These are phyloP conservation scores for Centropyge bicolor DNA, from an alignment of 2,797 vertebrate species.

Conservation along the genomic window DNA sequence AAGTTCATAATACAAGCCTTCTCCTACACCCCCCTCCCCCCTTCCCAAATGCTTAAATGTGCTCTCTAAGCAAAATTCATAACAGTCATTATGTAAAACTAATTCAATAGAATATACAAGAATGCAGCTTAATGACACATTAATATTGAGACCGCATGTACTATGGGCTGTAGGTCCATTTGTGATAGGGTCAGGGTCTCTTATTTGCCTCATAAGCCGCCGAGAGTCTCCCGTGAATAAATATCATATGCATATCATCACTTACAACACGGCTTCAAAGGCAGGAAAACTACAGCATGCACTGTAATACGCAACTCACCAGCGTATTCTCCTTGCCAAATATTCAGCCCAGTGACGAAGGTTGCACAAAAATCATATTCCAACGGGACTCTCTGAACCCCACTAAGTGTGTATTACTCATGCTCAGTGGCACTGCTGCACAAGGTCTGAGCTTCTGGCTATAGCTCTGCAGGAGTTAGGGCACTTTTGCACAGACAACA, in stretches of 20 bases:
- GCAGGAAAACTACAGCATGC: slow-evolving; percentile 23
- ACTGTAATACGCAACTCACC: slow-evolving; percentile 32
- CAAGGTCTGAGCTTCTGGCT: slow-evolving; percentile 58
- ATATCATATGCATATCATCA: slow-evolving; percentile 46
- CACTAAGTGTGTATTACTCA: slow-evolving; percentile 65
- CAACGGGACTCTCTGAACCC: slow-evolving; percentile 54
- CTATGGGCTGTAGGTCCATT: slow-evolving; percentile 44
- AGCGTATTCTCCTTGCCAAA: slow-evolving; percentile 32
- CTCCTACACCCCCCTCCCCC: slow-evolving; percentile 27
- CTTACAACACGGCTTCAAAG: slow-evolving; percentile 35
- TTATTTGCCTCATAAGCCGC: slow-evolving; percentile 46
- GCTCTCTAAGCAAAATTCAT: slow-evolving; percentile 68
- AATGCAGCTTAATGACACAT: slow-evolving; percentile 71
- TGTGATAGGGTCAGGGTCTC: slow-evolving; percentile 38
- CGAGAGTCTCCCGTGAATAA: slow-evolving; percentile 42
- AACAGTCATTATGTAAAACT: slow-evolving; percentile 77
- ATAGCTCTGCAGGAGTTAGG: slow-evolving; percentile 47
- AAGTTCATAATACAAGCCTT: slow-evolving; percentile 75
- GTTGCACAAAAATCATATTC: slow-evolving; percentile 49
- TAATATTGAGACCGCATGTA: slow-evolving; percentile 53
- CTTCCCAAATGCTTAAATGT: slow-evolving; percentile 56
- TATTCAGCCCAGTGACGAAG: slow-evolving; percentile 40
- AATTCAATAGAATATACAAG: slow-evolving; percentile 74
- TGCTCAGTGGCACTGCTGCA: slow-evolving; percentile 60
- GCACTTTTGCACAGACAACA: slow-evolving; percentile 67